Evolutionary conservation across 2,888 invertebrate species (phyloP).

Genomic region (Ligdia adustata): DNA sequence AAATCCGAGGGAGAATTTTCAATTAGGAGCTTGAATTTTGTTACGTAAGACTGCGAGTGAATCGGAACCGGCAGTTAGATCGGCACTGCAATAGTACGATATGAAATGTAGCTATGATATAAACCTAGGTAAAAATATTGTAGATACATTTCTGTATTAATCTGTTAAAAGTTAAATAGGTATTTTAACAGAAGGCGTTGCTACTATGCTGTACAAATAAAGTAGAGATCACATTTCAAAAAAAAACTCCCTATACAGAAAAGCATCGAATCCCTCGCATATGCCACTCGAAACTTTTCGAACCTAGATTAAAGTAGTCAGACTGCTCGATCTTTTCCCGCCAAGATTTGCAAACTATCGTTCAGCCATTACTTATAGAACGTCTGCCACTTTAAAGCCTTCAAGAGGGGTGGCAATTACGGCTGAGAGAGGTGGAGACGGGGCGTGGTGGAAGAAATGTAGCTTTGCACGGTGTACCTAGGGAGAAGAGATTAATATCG

Average conservation of each 20-base stretch:
- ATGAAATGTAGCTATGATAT: too few species aligned
- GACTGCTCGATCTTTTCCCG: background rate
- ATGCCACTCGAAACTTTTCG: background rate
- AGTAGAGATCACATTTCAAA: too few species aligned
- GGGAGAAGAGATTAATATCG: constrained; percentile 18
- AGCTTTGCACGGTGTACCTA: constrained; percentile 6
- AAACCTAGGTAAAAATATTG: too few species aligned
- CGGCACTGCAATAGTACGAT: too few species aligned
- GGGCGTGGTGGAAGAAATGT: constrained; percentile 15
- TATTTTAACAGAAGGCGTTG: too few species aligned
- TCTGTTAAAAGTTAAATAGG: too few species aligned
- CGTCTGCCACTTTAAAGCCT: constrained; percentile 15
- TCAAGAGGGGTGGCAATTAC: constrained; percentile 24
- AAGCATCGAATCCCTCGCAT: too few species aligned
- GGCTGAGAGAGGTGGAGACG: background rate
- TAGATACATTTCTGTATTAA: too few species aligned
- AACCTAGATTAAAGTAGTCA: background rate
- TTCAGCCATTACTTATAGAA: constrained; percentile 5
- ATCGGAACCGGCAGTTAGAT: too few species aligned
- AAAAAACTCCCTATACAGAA: too few species aligned
- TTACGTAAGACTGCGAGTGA: constrained; percentile 1
- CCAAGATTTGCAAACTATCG: constrained; percentile 11
- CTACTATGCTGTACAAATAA: too few species aligned
- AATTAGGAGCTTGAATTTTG: constrained; percentile 4
- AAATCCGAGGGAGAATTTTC: constrained; percentile 11